These are phyloP conservation scores for Catotricha subobsoleta DNA, from an alignment of 2,888 invertebrate genomes.

Conservation along the genomic window DNA sequence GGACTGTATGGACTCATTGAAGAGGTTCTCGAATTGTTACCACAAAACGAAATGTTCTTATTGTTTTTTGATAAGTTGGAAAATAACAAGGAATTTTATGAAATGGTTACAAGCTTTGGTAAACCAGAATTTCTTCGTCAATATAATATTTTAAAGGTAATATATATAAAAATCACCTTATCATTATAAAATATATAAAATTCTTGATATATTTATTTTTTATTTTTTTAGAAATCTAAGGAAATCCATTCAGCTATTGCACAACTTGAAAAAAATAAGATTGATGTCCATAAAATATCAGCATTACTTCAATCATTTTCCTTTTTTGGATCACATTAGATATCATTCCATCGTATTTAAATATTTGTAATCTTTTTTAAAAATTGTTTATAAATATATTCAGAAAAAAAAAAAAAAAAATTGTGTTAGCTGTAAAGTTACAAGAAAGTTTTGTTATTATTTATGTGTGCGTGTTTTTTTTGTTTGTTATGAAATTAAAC, in stretches of 20 bases:
- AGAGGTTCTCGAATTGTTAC: constrained; percentile 23
- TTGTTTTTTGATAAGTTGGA: constrained; percentile 27
- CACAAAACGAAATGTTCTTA: constrained; percentile 26
- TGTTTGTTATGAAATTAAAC: too few species aligned
- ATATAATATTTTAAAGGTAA: constrained; percentile 23
- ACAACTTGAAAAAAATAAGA: constrained; percentile 23
- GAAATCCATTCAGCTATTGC: constrained; percentile 21
- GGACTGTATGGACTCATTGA: constrained; percentile 26
- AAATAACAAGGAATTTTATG: constrained; percentile 22
- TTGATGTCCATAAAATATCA: constrained; percentile 23
- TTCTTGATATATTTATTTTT: constrained; percentile 2
- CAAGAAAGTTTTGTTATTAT: too few species aligned
- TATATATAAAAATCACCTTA: not conserved
- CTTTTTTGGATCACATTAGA: too few species aligned
- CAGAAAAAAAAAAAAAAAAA: too few species aligned
- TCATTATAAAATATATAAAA: not conserved
- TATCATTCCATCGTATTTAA: too few species aligned
- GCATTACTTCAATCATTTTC: too few species aligned
- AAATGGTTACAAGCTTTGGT: constrained; percentile 23
- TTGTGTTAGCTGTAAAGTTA: too few species aligned
- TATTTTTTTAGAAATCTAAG: constrained; percentile 20
- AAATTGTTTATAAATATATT: too few species aligned
- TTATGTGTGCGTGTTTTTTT: too few species aligned
- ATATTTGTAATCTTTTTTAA: too few species aligned
- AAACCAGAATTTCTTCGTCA: constrained; percentile 22